Evolutionary conservation across 2,113 vertebrate genomes (phyloP).

Genomic region (Alethe castanea): DNA sequence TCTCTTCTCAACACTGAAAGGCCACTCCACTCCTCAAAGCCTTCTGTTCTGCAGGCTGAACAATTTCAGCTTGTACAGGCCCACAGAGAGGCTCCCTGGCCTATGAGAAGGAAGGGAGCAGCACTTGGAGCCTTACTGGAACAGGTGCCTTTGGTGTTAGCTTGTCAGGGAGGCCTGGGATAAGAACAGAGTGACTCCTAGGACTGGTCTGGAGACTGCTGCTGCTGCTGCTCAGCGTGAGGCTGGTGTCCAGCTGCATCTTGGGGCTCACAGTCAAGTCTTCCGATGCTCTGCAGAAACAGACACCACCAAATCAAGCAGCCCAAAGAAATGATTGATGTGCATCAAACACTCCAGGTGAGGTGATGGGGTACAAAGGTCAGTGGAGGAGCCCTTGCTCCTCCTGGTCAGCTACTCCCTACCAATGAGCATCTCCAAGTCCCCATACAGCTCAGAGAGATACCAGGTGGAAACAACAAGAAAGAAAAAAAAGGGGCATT

Average conservation of each 20-base stretch:
- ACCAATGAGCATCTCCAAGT: background rate
- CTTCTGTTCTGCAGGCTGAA: background rate
- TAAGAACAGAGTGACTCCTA: constrained; percentile 80
- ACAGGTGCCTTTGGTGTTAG: constrained; percentile 75
- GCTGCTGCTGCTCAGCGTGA: constrained; percentile 73
- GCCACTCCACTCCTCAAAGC: background rate
- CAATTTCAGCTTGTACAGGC: background rate
- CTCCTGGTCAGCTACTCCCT: background rate
- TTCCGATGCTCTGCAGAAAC: constrained; percentile 78
- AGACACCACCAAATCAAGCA: background rate
- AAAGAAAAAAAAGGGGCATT: background rate
- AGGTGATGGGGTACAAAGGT: background rate
- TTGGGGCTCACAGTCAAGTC: constrained; percentile 89
- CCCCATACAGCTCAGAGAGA: background rate
- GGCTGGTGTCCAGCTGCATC: constrained; percentile 79
- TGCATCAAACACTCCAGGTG: background rate
- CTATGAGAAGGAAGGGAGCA: background rate
- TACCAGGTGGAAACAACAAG: background rate
- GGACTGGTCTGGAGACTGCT: constrained; percentile 80
- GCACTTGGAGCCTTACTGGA: constrained; percentile 71
- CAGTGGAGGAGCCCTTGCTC: background rate
- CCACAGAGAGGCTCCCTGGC: background rate
- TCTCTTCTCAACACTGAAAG: background rate
- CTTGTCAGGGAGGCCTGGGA: constrained; percentile 85
- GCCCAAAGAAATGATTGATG: background rate